phyloP scores from a whole-genome alignment of 92 coral and sea anemone genomes.

The Porites lobata region DNA sequence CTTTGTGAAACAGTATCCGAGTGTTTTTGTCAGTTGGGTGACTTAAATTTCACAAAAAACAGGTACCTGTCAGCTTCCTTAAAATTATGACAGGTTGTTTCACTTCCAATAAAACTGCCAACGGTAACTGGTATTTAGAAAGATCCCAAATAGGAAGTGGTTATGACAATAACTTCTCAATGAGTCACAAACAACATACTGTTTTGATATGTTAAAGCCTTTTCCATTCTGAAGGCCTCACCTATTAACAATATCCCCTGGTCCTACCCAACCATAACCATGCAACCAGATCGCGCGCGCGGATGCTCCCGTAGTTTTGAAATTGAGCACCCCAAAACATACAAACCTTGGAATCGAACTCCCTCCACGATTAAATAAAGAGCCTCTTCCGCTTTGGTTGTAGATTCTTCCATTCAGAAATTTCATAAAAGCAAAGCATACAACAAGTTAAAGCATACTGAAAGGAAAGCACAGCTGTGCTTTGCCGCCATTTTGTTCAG shows the following conservation, averaged over 20 bases:
- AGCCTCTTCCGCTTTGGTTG: slow-evolving; percentile 34
- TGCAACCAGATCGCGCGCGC: too few species aligned
- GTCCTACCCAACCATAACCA: too few species aligned
- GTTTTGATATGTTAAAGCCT: background rate
- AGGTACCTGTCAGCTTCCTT: slow-evolving; percentile 60
- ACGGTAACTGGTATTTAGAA: background rate
- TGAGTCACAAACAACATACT: background rate
- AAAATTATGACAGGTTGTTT: background rate
- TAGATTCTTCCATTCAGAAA: slow-evolving; percentile 45
- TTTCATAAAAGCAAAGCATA: background rate
- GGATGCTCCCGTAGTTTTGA: background rate
- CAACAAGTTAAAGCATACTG: too few species aligned
- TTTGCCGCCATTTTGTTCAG: slow-evolving; percentile 68
- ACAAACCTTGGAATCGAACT: slow-evolving; percentile 83
- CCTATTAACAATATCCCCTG: too few species aligned
- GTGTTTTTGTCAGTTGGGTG: slow-evolving; percentile 1
- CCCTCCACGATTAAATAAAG: slow-evolving; percentile 80
- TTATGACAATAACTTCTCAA: background rate
- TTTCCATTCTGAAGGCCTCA: background rate
- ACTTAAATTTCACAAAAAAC: background rate
- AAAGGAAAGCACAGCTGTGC: background rate
- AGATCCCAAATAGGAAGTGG: background rate
- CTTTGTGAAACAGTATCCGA: background rate
- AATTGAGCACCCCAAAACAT: background rate
- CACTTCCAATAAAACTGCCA: background rate